Evolutionary conservation across 2,888 invertebrate species (phyloP).

Genomic region (Caenorhabditis becei): DNA sequence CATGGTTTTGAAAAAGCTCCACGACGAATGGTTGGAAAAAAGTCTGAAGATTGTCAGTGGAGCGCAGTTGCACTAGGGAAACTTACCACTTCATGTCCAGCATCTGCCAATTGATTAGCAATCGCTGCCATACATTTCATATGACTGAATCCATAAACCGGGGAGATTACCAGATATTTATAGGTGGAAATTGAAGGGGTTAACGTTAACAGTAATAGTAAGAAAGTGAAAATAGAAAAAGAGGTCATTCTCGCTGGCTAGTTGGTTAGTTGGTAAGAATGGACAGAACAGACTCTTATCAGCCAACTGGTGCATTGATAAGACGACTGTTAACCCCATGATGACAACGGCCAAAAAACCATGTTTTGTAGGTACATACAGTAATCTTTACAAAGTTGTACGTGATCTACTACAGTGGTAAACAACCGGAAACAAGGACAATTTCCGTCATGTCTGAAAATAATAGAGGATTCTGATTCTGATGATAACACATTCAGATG

Average conservation of each 20-base stretch:
- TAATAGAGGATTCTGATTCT: neutral
- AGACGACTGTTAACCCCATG: no score
- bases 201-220: neutral
- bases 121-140: constrained; percentile 57
- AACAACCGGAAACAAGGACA: no score
- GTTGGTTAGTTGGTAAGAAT: neutral
- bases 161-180: constrained; percentile 59
- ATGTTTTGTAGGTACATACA: no score
- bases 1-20: constrained; percentile 31
- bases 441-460: no score
- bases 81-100: constrained; percentile 63
- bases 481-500: neutral
- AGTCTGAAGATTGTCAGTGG: constrained; percentile 5
- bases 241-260: neutral
- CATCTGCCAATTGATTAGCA: constrained; percentile 58
- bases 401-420: no score
- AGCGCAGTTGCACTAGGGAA: no score
- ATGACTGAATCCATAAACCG: constrained; percentile 56
- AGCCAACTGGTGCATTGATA: no score
- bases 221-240: neutral
- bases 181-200: neutral
- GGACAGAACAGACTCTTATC: no score
- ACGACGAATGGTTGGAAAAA: constrained; percentile 50
- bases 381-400: no score
- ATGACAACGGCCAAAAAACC: no score